Evolutionary conservation across 2,888 invertebrate genomes (phyloP).

Genomic region (Aphodius granarius): DNA sequence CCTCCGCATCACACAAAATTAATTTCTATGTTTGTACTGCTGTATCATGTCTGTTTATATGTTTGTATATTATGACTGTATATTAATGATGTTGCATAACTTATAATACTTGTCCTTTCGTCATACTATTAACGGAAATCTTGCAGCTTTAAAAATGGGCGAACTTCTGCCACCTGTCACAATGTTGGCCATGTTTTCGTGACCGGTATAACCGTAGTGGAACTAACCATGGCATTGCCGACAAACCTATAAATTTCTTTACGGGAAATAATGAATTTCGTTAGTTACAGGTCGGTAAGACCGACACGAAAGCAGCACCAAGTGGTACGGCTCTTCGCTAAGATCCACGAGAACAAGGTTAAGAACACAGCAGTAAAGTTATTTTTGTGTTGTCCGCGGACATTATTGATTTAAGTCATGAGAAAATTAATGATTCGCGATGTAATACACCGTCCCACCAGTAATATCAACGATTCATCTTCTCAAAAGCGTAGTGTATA

Average conservation of each 20-base stretch:
- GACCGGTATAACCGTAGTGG: not conserved
- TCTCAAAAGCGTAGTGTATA: too few species aligned
- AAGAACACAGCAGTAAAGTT: not conserved
- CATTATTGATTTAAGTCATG: not conserved
- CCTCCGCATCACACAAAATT: too few species aligned
- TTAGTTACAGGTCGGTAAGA: not conserved
- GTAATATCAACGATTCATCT: not conserved
- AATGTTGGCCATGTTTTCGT: not conserved
- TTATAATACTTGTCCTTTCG: too few species aligned
- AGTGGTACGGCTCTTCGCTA: not conserved
- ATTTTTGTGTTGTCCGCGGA: not conserved
- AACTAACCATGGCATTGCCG: not conserved
- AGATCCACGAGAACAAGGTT: not conserved
- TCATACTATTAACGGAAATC: too few species aligned
- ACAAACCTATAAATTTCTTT: not conserved
- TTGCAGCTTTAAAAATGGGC: too few species aligned
- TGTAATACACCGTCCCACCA: too few species aligned
- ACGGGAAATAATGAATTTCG: not conserved
- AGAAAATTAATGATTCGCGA: not conserved
- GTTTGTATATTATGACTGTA: too few species aligned
- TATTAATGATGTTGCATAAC: too few species aligned
- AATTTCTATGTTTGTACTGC: too few species aligned
- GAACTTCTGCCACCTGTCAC: not conserved
- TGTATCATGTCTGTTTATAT: too few species aligned
- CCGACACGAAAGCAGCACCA: not conserved